A percentile compares a stretch with the other conserved stretches of the same genome.
Evolutionary conservation across 2,888 invertebrate species (phyloP).

Genomic region (Cancer borealis): DNA sequence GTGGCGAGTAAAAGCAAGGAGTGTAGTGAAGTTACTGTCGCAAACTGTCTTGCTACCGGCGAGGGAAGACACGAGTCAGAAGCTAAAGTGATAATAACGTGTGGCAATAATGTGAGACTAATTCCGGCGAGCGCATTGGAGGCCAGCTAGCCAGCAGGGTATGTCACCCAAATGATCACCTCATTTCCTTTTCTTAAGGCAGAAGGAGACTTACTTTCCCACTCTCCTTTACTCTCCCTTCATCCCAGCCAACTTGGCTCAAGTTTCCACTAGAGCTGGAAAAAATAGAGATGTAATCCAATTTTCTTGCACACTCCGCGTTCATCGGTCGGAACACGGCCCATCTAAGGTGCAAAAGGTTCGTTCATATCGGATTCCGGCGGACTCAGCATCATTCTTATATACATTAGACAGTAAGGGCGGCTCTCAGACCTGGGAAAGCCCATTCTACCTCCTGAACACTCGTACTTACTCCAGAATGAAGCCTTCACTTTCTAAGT

Average conservation of each 20-base stretch:
- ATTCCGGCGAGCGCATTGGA: not conserved
- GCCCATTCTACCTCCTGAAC: not conserved
- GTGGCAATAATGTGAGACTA: not conserved
- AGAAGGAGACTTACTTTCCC: not conserved
- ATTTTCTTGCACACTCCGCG: slow-evolving; percentile 23
- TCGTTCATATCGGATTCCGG: slow-evolving; percentile 4
- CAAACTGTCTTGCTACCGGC: not conserved
- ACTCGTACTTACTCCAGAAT: slow-evolving; percentile 29
- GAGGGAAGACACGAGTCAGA: not conserved
- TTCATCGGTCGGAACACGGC: slow-evolving; percentile 18
- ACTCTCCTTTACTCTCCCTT: slow-evolving; percentile 24
- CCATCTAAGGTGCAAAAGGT: slow-evolving; percentile 29
- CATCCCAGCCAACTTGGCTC: slow-evolving; percentile 1
- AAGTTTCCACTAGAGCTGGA: slow-evolving; percentile 33
- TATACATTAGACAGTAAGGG: slow-evolving; percentile 34
- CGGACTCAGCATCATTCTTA: slow-evolving; percentile 29
- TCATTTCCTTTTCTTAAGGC: not conserved
- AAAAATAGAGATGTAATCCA: slow-evolving; percentile 40
- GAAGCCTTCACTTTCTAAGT: slow-evolving; percentile 12
- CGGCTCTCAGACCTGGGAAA: not conserved
- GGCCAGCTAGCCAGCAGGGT: not conserved
- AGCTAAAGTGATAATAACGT: not conserved
- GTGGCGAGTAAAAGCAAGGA: not conserved
- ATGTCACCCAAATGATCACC: not conserved
- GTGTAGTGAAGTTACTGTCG: not conserved